Conservation (phyloP, 1,140 invertebrate genomes). For the Drosophila tropicalis region DNA sequence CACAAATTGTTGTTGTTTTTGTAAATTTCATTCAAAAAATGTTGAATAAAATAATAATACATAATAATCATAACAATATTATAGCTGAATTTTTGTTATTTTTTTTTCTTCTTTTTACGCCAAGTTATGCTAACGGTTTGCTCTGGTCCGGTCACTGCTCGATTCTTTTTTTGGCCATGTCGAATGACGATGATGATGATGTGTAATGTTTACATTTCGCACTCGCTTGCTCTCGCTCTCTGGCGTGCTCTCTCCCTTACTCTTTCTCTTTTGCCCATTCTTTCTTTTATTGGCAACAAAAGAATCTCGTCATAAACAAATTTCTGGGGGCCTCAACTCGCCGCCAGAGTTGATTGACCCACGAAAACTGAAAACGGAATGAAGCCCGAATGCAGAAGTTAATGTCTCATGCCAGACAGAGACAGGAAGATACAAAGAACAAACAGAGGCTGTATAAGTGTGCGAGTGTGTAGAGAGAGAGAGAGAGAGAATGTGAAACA, state of each 20-base stretch:
- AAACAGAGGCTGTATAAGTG: background rate
- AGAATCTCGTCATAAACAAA: conserved; percentile 71
- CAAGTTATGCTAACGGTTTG: conserved; percentile 48
- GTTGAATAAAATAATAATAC: conserved; percentile 36
- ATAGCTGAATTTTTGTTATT: background rate
- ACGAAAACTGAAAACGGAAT: conserved; percentile 44
- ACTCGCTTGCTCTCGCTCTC: conserved; percentile 26
- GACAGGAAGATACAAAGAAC: background rate
- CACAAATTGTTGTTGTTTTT: background rate
- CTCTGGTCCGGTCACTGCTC: conserved; percentile 26
- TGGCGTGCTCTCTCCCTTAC: conserved; percentile 8
- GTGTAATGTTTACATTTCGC: conserved; percentile 80
- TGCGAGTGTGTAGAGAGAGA: background rate
- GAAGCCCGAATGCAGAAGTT: conserved; percentile 50
- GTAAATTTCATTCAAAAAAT: conserved; percentile 59
- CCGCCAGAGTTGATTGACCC: conserved; percentile 73
- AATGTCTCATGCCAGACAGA: conserved; percentile 29
- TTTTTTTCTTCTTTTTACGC: background rate
- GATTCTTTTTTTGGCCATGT: conserved; percentile 42
- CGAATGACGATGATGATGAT: conserved; percentile 38
- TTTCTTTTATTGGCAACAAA: conserved; percentile 78
- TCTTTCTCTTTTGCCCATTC: conserved; percentile 48
- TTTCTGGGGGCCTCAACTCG: conserved; percentile 44
- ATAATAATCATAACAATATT: conserved; percentile 24
- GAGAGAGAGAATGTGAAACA: background rate